phyloP scores from a whole-genome alignment of 1,140 invertebrate genomes.

The Oryzaephilus surinamensis region DNA sequence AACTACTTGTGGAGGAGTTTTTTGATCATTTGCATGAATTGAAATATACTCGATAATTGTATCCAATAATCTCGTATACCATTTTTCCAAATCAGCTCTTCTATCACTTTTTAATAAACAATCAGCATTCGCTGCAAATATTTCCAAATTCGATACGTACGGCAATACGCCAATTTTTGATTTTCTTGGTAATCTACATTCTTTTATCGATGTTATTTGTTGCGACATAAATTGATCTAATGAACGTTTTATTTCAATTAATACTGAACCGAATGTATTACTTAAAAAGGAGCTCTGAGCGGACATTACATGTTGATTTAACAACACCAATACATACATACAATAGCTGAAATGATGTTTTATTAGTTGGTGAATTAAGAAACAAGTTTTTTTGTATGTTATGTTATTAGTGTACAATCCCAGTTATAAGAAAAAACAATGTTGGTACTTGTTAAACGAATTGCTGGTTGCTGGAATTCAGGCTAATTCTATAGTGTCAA shows the following conservation, averaged over 20 bases:
- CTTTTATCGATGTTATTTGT: conserved; percentile 73
- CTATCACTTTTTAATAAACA: conserved; percentile 80
- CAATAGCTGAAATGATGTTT: conserved; percentile 60
- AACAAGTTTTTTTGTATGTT: neutral
- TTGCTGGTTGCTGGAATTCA: too few species aligned
- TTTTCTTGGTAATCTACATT: conserved; percentile 55
- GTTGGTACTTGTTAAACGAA: too few species aligned
- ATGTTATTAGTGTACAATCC: too few species aligned
- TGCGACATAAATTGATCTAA: conserved; percentile 89
- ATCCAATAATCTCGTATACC: conserved; percentile 75
- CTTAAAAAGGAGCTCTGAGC: conserved; percentile 86
- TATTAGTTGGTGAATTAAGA: neutral
- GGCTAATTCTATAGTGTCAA: too few species aligned
- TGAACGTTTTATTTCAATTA: conserved; percentile 88
- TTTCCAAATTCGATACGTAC: conserved; percentile 87
- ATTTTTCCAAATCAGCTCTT: conserved; percentile 91
- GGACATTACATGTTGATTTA: conserved; percentile 83
- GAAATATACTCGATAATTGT: conserved; percentile 82
- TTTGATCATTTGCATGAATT: conserved; percentile 75
- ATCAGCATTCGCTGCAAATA: conserved; percentile 80
- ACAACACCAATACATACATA: conserved; percentile 80
- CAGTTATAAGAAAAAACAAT: too few species aligned
- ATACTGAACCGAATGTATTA: conserved; percentile 76
- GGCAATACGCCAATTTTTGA: conserved; percentile 85
- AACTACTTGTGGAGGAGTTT: conserved; percentile 89